Evolutionary conservation across 2,113 vertebrate species (phyloP).

Genomic region (Scartelaos histophorus): DNA sequence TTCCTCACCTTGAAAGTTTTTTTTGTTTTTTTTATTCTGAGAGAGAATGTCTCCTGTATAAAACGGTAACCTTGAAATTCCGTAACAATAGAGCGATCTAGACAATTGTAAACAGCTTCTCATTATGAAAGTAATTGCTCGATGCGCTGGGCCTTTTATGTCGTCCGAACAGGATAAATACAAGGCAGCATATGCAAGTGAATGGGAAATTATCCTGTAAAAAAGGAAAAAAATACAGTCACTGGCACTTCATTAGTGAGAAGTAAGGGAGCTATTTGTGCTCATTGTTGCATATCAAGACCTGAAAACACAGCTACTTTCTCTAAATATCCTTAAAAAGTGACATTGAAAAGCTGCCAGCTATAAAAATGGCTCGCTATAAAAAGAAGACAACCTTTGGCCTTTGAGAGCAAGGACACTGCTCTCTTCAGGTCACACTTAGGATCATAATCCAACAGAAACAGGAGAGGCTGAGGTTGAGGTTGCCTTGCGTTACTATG

Average conservation of each 20-base stretch:
- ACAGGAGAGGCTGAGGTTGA: constrained; percentile 4
- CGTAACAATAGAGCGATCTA: constrained; percentile 31
- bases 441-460: constrained; percentile 7
- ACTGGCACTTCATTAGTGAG: constrained; percentile 13
- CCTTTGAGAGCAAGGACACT: constrained; percentile 4
- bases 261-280: constrained; percentile 6
- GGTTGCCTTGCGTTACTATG: constrained; percentile 4
- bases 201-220: constrained; percentile 21
- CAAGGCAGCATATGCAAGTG: constrained; percentile 32
- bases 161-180: constrained; percentile 42
- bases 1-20: constrained; percentile 35
- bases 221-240: constrained; percentile 10
- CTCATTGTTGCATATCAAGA: constrained; percentile 11
- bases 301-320: constrained; percentile 1
- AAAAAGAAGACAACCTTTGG: constrained; percentile 13
- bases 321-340: constrained; percentile 13
- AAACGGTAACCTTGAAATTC: constrained; percentile 47
- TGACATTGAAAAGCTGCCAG: constrained; percentile 27
- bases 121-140: constrained; percentile 46
- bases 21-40: not conserved
- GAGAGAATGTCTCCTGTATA: not conserved
- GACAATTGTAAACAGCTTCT: constrained; percentile 45
- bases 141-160: constrained; percentile 38
- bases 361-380: constrained; percentile 1
- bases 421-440: constrained; percentile 8